phyloP scores from a whole-genome alignment of 1,140 invertebrate genomes.

The Cataglyphis hispanica region DNA sequence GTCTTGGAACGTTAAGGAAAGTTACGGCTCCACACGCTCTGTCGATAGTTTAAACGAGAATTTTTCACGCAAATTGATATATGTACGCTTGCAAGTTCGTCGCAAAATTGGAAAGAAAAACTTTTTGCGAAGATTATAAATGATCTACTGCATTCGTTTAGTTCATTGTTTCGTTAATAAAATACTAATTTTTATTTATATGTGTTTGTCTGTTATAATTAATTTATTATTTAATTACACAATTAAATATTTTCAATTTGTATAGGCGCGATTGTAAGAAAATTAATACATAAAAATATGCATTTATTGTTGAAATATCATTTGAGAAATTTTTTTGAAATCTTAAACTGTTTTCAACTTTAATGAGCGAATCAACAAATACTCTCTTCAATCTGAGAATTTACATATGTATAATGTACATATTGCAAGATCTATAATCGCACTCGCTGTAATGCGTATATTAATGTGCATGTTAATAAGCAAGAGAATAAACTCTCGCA shows the following conservation, averaged over 20 bases:
- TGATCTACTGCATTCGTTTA: background rate
- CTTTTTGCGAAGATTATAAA: background rate
- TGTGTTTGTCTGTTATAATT: background rate
- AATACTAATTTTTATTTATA: background rate
- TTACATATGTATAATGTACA: background rate
- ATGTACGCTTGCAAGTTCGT: conserved; percentile 7
- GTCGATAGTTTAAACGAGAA: conserved; percentile 28
- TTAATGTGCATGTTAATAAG: conserved; percentile 44
- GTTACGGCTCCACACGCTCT: conserved; percentile 48
- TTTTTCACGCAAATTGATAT: conserved; percentile 38
- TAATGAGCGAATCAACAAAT: background rate
- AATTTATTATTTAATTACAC: conserved; percentile 6
- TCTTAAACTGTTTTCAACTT: background rate
- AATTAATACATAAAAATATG: background rate
- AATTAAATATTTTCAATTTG: background rate
- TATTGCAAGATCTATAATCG: background rate
- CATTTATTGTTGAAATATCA: background rate
- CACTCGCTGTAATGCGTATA: background rate
- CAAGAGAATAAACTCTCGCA: conserved; percentile 12
- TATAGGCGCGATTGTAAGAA: background rate
- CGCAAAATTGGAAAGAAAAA: conserved; percentile 19
- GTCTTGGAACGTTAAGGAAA: conserved; percentile 47
- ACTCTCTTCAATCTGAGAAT: background rate
- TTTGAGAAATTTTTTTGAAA: background rate
- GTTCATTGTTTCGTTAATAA: background rate